Conservation (phyloP, 1,140 invertebrate species). For the Achroia grisella region DNA sequence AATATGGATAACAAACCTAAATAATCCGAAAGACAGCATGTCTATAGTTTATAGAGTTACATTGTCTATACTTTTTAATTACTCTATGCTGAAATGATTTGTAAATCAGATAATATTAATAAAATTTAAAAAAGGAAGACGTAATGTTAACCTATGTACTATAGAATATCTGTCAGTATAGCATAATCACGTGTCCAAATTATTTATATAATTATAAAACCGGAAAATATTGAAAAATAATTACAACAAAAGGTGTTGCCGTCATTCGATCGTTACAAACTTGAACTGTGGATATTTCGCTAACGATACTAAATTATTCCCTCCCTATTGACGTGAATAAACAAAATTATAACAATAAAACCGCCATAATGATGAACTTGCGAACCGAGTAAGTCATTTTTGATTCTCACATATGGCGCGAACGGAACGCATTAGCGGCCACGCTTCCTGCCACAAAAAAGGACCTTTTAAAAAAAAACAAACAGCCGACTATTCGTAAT, state of each 20-base stretch:
- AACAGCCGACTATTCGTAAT: conserved; percentile 21
- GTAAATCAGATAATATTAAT: no score
- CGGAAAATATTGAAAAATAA: conserved; percentile 30
- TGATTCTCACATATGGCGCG: conserved; percentile 54
- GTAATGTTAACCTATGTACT: no score
- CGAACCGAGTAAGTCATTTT: conserved; percentile 41
- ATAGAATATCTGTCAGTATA: background rate
- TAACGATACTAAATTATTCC: conserved; percentile 50
- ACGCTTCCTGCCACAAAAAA: conserved; percentile 40
- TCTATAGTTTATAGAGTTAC: no score
- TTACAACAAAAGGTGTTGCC: conserved; percentile 47
- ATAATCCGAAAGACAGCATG: no score
- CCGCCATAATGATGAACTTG: conserved; percentile 22
- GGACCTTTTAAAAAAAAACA: conserved; percentile 33
- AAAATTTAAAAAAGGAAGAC: no score
- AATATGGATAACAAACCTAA: no score
- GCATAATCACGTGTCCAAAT: background rate
- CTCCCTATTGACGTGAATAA: conserved; percentile 31
- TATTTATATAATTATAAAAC: background rate
- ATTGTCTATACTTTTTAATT: no score
- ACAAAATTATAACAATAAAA: conserved; percentile 56
- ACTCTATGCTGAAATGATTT: no score
- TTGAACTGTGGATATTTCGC: conserved; percentile 39
- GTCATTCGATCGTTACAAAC: conserved; percentile 41
- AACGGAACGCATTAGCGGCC: conserved; percentile 44